Percentiles rank a stretch among this genome's conserved stretches.
Evolutionary conservation across 2,797 vertebrate species (phyloP).

Genomic region (Florisuga fusca): DNA sequence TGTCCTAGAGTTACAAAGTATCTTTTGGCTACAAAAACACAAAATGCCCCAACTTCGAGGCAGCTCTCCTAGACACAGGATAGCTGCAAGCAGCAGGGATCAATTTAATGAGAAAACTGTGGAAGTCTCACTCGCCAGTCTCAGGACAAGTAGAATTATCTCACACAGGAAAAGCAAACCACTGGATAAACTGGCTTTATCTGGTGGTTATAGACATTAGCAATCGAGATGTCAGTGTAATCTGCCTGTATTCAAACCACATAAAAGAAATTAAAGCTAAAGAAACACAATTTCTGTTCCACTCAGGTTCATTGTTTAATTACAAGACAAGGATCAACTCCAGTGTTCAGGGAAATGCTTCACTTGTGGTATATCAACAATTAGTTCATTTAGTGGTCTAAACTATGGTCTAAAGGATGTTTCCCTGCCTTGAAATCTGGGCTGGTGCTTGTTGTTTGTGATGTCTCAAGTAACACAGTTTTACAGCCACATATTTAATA

Average conservation of each 20-base stretch:
- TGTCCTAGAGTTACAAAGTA: background rate
- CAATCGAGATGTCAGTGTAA: background rate
- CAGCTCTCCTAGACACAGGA: background rate
- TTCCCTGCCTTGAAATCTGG: background rate
- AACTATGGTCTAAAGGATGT: background rate
- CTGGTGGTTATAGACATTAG: background rate
- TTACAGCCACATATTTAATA: background rate
- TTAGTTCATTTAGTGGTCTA: background rate
- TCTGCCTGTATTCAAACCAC: background rate
- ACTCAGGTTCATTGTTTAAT: background rate
- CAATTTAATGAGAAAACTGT: background rate
- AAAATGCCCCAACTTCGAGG: background rate
- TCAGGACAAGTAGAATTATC: background rate
- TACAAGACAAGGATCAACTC: background rate
- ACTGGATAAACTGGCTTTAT: background rate
- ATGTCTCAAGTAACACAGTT: background rate
- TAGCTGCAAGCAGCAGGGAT: background rate
- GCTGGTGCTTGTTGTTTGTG: background rate
- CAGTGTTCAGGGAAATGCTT: background rate
- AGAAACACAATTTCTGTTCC: background rate
- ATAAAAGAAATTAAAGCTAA: background rate
- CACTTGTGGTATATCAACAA: background rate
- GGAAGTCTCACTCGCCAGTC: background rate
- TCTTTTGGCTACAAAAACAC: background rate
- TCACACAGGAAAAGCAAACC: background rate